Base-by-base conservation (phyloP, 1,140 invertebrate species). In the Leptopilina boulardi region DNA sequence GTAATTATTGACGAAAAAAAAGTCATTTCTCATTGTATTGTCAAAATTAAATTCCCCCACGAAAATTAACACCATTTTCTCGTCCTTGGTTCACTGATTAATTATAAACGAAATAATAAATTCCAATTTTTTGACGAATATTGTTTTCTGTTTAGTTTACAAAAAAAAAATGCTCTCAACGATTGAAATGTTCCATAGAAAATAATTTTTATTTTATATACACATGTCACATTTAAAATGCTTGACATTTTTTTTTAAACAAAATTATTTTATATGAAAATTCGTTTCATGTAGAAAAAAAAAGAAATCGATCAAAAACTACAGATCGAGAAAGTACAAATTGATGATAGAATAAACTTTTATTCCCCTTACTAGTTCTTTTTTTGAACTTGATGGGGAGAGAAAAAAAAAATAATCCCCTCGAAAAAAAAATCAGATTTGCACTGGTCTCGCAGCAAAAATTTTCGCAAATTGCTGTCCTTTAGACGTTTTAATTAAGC, bases 401-500 rank as follows among this genome's bases (percentile, higher is more conserved):
- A 9, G 26, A 30, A 47, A 18, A 51, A 51, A 51, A 5, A 6
- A 8, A 8, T n/a, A 5, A 51, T 18, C 0, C 15, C n/a, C 47
- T 18, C n/a, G 3, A 18, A 51, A 51, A 51, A 51, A 3, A 18
- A 47, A 18, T 6, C 47, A 13, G 10, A 66, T 11, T 13, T 13
- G 3, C 5, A 10, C 18, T 23, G 13, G 11, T 66, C 11, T 30
- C 15, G 21, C 23, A 66, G 56, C 21, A 30, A 30, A n/a, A 54
- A 38, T 38, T 51, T 51, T 54, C 1, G 51, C 51, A 5, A n/a
- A 54, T 66, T 34, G 26, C 59, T 66, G 59, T n/a, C 13, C 13
- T 66, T n/a, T 15, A 3, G 23, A 66, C 3, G 15, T 66, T 66
- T 66, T 66, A 66, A 26, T 66, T 66, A 66, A 26, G 56, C 15